These are phyloP conservation scores for Gopherus evgoodei DNA, from an alignment of 2,113 vertebrate genomes.

Conservation along the genomic window DNA sequence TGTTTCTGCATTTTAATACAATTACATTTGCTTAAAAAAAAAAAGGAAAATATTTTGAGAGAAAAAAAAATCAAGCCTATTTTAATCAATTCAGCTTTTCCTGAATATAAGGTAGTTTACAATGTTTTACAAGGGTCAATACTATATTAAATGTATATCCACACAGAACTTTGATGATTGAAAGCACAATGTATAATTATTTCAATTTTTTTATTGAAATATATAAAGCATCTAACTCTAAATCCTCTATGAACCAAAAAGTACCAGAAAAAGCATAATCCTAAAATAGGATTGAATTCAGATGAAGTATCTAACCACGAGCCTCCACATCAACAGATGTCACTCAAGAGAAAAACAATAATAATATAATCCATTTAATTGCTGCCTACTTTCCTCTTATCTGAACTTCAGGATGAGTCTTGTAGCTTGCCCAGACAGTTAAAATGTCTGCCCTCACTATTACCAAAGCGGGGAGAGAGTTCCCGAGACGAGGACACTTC, in stretches of 20 bases:
- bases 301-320: background rate
- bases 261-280: background rate
- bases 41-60: background rate
- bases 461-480: background rate
- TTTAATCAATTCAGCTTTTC: background rate
- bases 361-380: background rate
- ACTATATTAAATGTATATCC: background rate
- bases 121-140: background rate
- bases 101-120: background rate
- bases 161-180: rapidly evolving
- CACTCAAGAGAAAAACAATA: background rate
- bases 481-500: rapidly evolving
- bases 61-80: rapidly evolving
- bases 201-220: background rate
- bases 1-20: background rate
- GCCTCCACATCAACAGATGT: background rate
- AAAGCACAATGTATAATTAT: background rate
- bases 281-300: background rate
- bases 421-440: background rate
- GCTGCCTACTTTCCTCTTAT: background rate
- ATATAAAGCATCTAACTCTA: background rate
- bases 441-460: background rate
- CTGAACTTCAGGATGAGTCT: background rate
- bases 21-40: constrained; percentile 12
- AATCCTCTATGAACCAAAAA: background rate